Evolutionary conservation across 2,888 invertebrate genomes (phyloP), one percentile per base, ranked within the genome.

Genomic region (Sialis fuliginosa): DNA sequence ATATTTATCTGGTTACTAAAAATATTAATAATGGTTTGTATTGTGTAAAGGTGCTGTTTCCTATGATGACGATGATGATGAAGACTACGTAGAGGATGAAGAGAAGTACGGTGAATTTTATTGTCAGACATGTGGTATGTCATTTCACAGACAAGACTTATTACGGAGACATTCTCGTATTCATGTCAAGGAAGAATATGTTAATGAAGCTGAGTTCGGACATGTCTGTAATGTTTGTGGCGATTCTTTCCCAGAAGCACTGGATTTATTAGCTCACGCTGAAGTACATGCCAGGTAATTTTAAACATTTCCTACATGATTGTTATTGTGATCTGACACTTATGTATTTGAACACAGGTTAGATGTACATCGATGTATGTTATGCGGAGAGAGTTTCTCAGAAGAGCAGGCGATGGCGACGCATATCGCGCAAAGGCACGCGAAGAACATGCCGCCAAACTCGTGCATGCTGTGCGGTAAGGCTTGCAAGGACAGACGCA

Each of bases 181-280:
- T 37, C 66, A 66, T 51, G 56, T 66, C 9, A 66, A 65, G 53
- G 65, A 64, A 45, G 65, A 66, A 50, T 60, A 64, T 53, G 57
- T 59, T 2, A 62, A 69, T 52, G 71, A 71, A 61, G 65, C 65
- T 8, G 62, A 62, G 45, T 62, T 60, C 48, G 72, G 71, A 49
- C 83, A 86, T 60, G 72, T 79, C 52, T 88, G 87, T 61, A 81
- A 78, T 59, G 82, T 81, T 35, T 87, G 87, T 61, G 86, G 85
- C 42, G 82, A 84, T 64, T 74, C 74, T 50, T 87, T 84, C 61
- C 71, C 75, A 39, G 83, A 82, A 66, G 82, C 83, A 46, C 64
- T 83, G 55, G 82, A 83, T 60, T 69, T 86, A 53, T 67, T 84
- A 41, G 82, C 85, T 13, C 86, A 86, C 64, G 82, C 84, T 1